These are phyloP conservation scores for Seira ritae DNA, from an alignment of 2,888 invertebrate species.

Conservation along the genomic window DNA sequence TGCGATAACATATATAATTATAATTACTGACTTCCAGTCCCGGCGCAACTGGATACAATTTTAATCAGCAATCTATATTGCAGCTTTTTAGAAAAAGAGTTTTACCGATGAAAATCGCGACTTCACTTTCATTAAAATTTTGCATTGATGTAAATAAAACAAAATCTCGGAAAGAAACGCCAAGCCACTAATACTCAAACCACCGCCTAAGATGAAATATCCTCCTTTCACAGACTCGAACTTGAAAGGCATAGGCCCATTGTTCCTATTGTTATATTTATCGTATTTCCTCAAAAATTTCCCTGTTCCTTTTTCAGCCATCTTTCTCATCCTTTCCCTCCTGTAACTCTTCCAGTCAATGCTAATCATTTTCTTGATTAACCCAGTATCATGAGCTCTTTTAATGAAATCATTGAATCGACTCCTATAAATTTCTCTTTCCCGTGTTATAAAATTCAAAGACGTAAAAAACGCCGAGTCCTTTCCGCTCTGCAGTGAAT, in stretches of 20 bases:
- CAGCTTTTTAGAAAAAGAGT: no score
- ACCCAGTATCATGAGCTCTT: neutral
- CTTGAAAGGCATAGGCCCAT: neutral
- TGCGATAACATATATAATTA: no score
- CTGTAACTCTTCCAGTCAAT: neutral
- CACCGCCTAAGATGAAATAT: neutral
- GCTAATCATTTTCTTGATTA: neutral
- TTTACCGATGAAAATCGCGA: no score
- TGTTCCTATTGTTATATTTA: neutral
- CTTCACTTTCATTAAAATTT: no score
- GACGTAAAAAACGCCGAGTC: conserved; percentile 29
- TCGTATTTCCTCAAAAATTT: neutral
- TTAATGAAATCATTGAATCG: neutral
- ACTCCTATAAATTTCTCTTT: neutral
- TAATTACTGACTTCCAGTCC: no score
- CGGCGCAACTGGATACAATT: no score
- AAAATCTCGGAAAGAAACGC: neutral
- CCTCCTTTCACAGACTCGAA: neutral
- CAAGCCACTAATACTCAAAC: neutral
- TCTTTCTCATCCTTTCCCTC: neutral
- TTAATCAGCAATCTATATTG: no score
- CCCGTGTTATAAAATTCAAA: conserved; percentile 37
- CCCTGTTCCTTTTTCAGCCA: neutral
- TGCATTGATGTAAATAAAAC: no score
- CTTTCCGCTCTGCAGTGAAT: conserved; percentile 24